Percentiles rank a stretch among this genome's conserved stretches.
phyloP scores from a whole-genome alignment of 2,797 vertebrate species.

The Microctenopoma steveboyesi region DNA sequence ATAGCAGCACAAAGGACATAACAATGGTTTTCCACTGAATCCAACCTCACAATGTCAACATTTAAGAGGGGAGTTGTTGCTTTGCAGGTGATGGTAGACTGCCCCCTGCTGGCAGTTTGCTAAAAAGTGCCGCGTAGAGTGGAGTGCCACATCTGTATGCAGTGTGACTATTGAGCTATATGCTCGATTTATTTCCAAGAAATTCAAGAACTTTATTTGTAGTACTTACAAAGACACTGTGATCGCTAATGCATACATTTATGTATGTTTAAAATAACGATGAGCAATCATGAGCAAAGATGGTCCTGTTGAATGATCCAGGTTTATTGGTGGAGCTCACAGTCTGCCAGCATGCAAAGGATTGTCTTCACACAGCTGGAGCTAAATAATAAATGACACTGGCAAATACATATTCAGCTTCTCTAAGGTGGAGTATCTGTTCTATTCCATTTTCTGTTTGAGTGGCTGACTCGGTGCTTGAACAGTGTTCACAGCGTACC shows the following conservation, averaged over 20 bases:
- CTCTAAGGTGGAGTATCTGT: constrained; percentile 23
- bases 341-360: constrained; percentile 18
- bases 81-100: constrained; percentile 66
- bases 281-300: constrained; percentile 5
- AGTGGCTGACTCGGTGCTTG: constrained; percentile 34
- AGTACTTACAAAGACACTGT: constrained; percentile 1
- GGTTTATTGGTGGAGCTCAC: constrained; percentile 32
- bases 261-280: neutral
- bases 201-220: constrained; percentile 19
- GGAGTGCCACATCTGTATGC: constrained; percentile 1
- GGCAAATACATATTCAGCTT: constrained; percentile 51
- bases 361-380: constrained; percentile 28
- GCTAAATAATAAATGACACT: constrained; percentile 55
- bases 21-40: constrained; percentile 5
- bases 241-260: constrained; percentile 10
- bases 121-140: constrained; percentile 19
- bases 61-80: neutral
- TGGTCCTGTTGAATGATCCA: neutral
- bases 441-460: constrained; percentile 43
- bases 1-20: constrained; percentile 16
- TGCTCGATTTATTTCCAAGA: constrained; percentile 7
- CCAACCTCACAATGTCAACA: constrained; percentile 12
- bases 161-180: neutral
- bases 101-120: constrained; percentile 74
- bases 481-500: constrained; percentile 28